phyloP scores from a whole-genome alignment of 2,888 invertebrate genomes.

The Philereme transversata region DNA sequence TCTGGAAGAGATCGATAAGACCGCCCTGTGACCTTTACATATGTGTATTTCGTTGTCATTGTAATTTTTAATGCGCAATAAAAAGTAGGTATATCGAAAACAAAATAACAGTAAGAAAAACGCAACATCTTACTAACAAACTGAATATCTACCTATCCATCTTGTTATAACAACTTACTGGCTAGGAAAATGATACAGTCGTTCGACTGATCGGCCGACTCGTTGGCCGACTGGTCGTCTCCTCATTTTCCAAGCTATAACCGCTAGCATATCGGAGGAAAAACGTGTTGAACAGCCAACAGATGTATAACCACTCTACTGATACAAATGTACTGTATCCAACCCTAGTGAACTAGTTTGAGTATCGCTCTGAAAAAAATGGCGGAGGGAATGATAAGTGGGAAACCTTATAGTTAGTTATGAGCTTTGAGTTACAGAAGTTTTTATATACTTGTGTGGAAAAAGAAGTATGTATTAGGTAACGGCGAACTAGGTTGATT shows the following conservation, averaged over 20 bases:
- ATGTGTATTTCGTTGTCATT: too few relatives aligned
- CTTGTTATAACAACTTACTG: too few relatives aligned
- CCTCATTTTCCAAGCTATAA: slow-evolving; percentile 41
- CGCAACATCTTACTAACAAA: too few relatives aligned
- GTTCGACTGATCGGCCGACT: slow-evolving; percentile 22
- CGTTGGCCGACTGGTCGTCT: slow-evolving; percentile 31
- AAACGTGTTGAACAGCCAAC: slow-evolving; percentile 43
- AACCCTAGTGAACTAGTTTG: slow-evolving; percentile 11
- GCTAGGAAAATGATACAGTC: background rate
- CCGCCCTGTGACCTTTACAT: too few relatives aligned
- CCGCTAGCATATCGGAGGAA: slow-evolving; percentile 35
- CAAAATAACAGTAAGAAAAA: too few relatives aligned
- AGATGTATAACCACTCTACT: background rate
- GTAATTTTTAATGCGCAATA: too few relatives aligned
- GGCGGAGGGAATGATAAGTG: slow-evolving; percentile 20
- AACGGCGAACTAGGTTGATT: too few relatives aligned
- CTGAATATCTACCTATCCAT: too few relatives aligned
- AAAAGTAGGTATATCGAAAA: too few relatives aligned
- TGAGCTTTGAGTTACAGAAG: slow-evolving; percentile 14
- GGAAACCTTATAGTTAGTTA: slow-evolving; percentile 14
- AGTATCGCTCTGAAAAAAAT: slow-evolving; percentile 18
- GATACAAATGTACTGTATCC: background rate
- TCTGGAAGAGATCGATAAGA: too few relatives aligned
- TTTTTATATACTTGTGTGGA: slow-evolving; percentile 9
- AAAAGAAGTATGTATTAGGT: background rate